A percentile compares a stretch with the other conserved stretches of the same genome.
These are phyloP conservation scores for Phrynosoma blainvillii DNA, from an alignment of 2,113 vertebrate genomes.

Conservation along the genomic window DNA sequence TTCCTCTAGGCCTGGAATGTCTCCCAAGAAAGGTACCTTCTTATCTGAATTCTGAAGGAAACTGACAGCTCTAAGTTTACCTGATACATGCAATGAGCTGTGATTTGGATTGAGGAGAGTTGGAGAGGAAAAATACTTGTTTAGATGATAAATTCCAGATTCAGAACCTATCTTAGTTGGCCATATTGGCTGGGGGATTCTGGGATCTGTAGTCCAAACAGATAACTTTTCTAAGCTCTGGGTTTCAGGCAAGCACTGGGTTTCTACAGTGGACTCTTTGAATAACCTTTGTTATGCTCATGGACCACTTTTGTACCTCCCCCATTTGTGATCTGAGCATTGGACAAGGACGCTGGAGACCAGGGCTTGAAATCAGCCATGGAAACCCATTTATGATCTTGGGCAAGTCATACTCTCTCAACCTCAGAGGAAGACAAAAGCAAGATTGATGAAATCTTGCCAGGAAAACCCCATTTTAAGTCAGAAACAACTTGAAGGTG, in stretches of 20 bases:
- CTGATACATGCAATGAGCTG: not conserved
- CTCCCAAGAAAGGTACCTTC: not conserved
- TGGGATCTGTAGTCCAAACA: not conserved
- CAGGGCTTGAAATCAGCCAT: no score
- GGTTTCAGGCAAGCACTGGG: not conserved
- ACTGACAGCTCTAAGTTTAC: not conserved
- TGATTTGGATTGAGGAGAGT: not conserved
- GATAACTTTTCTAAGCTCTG: not conserved
- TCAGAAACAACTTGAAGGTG: no score
- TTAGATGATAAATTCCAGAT: not conserved
- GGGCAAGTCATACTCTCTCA: no score
- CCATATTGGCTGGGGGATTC: not conserved
- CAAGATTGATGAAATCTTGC: no score
- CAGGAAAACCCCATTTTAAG: no score
- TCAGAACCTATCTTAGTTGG: not conserved
- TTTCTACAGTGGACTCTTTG: not conserved
- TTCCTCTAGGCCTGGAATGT: not conserved
- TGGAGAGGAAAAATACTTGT: not conserved
- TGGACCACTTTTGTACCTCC: not conserved
- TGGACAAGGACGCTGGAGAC: no score
- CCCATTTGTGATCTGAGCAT: not conserved
- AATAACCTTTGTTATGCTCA: not conserved
- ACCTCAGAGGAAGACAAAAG: no score
- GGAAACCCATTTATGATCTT: no score
- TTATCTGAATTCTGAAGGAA: not conserved